phyloP scores from a whole-genome alignment of 2,113 vertebrate genomes.

The Condylura cristata region DNA sequence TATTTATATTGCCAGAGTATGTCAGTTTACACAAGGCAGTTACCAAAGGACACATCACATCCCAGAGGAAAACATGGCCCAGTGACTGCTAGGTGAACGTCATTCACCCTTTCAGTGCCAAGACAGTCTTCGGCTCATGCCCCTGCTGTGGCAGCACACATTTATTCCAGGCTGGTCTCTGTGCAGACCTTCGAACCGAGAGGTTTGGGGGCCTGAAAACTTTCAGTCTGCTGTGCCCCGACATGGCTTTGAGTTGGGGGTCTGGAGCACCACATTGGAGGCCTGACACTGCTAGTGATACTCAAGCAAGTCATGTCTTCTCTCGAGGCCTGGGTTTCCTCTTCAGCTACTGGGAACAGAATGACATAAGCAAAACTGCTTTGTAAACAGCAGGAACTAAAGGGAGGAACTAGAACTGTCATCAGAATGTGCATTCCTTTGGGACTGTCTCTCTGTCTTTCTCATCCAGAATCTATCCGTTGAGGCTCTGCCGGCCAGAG shows the following conservation, averaged over 20 bases:
- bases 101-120: not conserved
- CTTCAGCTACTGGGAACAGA: not conserved
- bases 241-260: not conserved
- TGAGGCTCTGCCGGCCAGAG: conserved; percentile 5
- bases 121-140: not conserved
- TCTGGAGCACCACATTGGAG: not conserved
- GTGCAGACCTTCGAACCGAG: not conserved
- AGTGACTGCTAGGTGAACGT: not conserved
- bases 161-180: not conserved
- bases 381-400: not conserved
- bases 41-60: not conserved
- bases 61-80: not conserved
- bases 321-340: not conserved
- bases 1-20: conserved; percentile 62
- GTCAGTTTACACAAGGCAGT: conserved; percentile 61
- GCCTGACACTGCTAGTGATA: not conserved
- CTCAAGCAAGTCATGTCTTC: conserved; percentile 15
- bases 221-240: not conserved
- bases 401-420: not conserved
- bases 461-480: not conserved
- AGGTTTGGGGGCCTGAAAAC: not conserved
- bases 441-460: not conserved
- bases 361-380: conserved; percentile 15
- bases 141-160: not conserved
- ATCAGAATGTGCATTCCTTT: conserved; percentile 28